Percentiles rank a stretch among this genome's conserved stretches.
These are phyloP conservation scores for Drosophila seclusa DNA, from an alignment of 2,888 invertebrate genomes.

Conservation along the genomic window DNA sequence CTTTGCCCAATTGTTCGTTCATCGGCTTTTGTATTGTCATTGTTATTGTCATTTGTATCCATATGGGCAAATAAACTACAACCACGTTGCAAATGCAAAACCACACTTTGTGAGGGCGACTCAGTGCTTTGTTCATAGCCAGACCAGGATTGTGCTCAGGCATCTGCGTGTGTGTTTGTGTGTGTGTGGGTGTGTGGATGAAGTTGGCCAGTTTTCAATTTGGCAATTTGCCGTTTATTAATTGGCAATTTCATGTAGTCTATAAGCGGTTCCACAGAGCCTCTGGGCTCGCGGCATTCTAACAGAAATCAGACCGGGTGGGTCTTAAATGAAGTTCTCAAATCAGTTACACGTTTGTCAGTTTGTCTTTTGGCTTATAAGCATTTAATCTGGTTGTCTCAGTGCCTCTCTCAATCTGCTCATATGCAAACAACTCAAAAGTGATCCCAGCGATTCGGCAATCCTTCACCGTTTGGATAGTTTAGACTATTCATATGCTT, in stretches of 20 bases:
- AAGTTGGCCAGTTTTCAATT: conserved; percentile 54
- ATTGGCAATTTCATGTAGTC: conserved; percentile 70
- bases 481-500: conserved; percentile 67
- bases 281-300: conserved; percentile 12
- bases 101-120: conserved; percentile 8
- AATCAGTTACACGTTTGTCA: not conserved
- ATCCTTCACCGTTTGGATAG: conserved; percentile 69
- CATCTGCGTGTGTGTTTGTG: conserved; percentile 5
- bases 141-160: not conserved
- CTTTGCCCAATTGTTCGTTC: conserved; percentile 74
- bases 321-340: not conserved
- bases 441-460: conserved; percentile 67
- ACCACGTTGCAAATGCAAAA: conserved; percentile 26
- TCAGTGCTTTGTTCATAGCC: conserved; percentile 11
- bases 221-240: conserved; percentile 71
- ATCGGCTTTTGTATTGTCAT: conserved; percentile 57
- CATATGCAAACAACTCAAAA: conserved; percentile 36
- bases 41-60: conserved; percentile 60
- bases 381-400: not conserved
- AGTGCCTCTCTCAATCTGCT: not conserved
- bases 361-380: conserved; percentile 15
- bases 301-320: not conserved
- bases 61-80: conserved; percentile 54
- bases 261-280: conserved; percentile 29
- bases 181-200: conserved; percentile 14